Conservation (phyloP, 2,888 invertebrate species). For the Hydraecia micacea region DNA sequence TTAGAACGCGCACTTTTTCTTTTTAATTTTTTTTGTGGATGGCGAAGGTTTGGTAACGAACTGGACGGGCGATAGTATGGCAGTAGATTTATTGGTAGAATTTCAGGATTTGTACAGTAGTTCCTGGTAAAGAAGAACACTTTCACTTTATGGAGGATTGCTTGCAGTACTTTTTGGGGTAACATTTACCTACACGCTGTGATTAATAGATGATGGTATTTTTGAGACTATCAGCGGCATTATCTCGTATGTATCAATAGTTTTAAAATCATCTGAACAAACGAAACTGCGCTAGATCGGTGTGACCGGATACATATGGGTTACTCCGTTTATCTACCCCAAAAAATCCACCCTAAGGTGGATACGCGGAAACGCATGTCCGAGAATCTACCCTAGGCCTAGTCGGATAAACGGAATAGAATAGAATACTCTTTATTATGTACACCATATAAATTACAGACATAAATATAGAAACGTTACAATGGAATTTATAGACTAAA, state of each 20-base stretch:
- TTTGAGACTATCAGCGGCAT: not conserved
- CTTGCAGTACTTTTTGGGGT: not conserved
- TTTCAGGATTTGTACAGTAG: conserved; percentile 4
- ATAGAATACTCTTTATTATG: no score
- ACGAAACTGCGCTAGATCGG: not conserved
- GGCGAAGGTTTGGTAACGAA: conserved; percentile 54
- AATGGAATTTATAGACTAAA: not conserved
- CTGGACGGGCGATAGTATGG: conserved; percentile 41
- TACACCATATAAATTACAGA: no score
- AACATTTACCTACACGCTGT: not conserved
- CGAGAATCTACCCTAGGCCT: no score
- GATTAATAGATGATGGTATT: not conserved
- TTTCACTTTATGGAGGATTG: not conserved
- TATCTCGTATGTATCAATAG: not conserved
- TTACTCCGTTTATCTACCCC: no score
- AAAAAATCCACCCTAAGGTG: no score
- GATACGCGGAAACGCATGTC: no score
- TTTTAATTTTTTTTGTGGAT: conserved; percentile 49
- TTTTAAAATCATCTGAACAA: not conserved
- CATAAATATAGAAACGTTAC: no score
- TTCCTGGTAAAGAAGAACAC: not conserved
- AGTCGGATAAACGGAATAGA: not conserved
- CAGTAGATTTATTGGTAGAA: conserved; percentile 32
- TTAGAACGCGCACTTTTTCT: conserved; percentile 62
- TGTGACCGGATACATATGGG: not conserved